Evolutionary conservation across 1,140 invertebrate genomes (phyloP), one percentile per base, ranked within the genome.

Genomic region (Zaprionus tsacasi): DNA sequence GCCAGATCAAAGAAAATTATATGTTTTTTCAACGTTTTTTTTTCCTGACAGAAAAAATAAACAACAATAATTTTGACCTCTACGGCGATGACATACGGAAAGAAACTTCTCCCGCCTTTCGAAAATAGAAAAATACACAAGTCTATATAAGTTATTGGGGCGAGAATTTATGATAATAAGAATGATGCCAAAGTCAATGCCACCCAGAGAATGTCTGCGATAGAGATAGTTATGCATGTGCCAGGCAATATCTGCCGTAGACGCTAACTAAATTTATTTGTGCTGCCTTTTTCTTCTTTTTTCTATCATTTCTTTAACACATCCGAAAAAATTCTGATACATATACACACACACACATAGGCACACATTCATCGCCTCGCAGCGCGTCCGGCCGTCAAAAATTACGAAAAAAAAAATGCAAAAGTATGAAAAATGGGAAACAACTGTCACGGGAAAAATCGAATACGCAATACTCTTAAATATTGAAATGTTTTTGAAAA

Each of bases 231-330:
- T 60, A 76, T 74, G 66, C 63, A 65, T 74, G 12, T 40, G 36
- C 35, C 66, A 43, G 52, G 54, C 71, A 61, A 70, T 76, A 59
- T 76, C 48, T 61, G 40, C 40, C n/a, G 36, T 76, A 67, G 73
- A 64, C 69, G 69, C 77, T 73, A 79, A 79, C 75, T 79, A 77
- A 79, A 79, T 79, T 77, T 69, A 72, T 72, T 76, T 72, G 55
- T 71, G 69, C 65, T 38, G 69, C 64, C 21, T 21, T 2, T 21
- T 21, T n/a, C n/a, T n/a, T n/a, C n/a, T 63, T 82, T 78, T 73
- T 72, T 80, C 67, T 78, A 87, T 87, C 77, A 88, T 79, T 83
- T 87, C 80, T 88, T 87, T 78, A 50, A 50, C 45, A 25, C 80
- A 83, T 69, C 72, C 73, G 40, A 65, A 36, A 69, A 59, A 38